Evolutionary conservation across 64 coral and sea anemone species (phyloP).

Genomic region (Porites lutea): DNA sequence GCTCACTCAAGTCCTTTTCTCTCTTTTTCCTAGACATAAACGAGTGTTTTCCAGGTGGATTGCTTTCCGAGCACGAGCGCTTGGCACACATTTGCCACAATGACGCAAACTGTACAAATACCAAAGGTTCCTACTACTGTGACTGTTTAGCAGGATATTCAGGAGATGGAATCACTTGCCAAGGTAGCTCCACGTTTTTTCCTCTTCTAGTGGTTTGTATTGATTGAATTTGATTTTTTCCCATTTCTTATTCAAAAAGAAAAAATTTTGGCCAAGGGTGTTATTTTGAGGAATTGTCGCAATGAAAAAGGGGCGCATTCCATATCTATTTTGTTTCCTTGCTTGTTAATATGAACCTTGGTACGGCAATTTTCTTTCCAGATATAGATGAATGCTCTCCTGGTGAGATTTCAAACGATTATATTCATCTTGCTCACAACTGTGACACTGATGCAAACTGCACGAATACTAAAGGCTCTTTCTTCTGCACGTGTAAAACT

Average conservation of each 20-base stretch:
- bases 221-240: too few species aligned
- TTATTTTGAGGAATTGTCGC: too few species aligned
- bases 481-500: slow-evolving; percentile 75
- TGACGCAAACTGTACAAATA: slow-evolving; percentile 89
- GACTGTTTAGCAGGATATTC: slow-evolving; percentile 80
- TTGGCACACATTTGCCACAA: slow-evolving; percentile 76
- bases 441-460: slow-evolving; percentile 83
- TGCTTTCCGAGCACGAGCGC: slow-evolving; percentile 50
- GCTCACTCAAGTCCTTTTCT: not conserved
- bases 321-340: too few species aligned
- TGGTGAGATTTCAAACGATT: slow-evolving; percentile 17
- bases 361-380: slow-evolving; percentile 1
- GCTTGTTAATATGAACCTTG: too few species aligned
- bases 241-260: too few species aligned
- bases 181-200: slow-evolving; percentile 32
- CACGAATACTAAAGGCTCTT: slow-evolving; percentile 78
- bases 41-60: slow-evolving; percentile 66
- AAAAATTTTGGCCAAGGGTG: too few species aligned
- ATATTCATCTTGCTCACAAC: slow-evolving; percentile 56
- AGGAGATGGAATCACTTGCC: slow-evolving; percentile 75
- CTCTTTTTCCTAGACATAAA: slow-evolving; percentile 44
- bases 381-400: slow-evolving; percentile 78
- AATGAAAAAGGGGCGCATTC: too few species aligned
- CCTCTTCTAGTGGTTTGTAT: not conserved
- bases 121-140: slow-evolving; percentile 86